phyloP scores from a whole-genome alignment of 2,113 vertebrate genomes.

The Spheniscus mendiculus region DNA sequence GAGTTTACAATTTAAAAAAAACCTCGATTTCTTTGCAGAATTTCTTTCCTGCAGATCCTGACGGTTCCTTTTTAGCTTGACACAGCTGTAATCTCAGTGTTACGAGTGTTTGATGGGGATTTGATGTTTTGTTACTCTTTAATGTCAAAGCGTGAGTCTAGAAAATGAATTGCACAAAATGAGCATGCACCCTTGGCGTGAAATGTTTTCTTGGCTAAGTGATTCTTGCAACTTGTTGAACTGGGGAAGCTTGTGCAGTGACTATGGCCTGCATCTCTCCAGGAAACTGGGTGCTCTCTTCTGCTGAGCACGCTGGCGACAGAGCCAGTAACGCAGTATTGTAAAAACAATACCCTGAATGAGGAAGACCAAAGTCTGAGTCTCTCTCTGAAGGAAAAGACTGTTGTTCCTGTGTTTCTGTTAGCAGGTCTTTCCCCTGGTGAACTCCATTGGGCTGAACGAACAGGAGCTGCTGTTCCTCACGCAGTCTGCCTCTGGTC shows the following conservation, averaged over 20 bases:
- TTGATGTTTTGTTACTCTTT: not conserved
- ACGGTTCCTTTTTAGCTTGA: not conserved
- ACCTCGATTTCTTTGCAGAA: rapidly evolving
- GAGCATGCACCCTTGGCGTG: not conserved
- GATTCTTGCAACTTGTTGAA: not conserved
- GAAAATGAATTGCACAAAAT: not conserved
- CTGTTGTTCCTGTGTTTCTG: conserved; percentile 62
- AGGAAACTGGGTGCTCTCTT: not conserved
- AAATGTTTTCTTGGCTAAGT: not conserved
- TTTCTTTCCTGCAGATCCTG: not conserved
- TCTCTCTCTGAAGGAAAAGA: not conserved
- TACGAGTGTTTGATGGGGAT: not conserved
- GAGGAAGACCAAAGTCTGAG: not conserved
- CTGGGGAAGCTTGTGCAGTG: not conserved
- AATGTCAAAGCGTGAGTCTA: not conserved
- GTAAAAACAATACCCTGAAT: not conserved
- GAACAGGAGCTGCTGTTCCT: conserved; percentile 98
- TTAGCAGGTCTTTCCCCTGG: conserved; percentile 97
- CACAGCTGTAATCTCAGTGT: not conserved
- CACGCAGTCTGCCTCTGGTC: conserved; percentile 85
- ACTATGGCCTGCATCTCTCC: not conserved
- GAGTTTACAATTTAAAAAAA: not conserved
- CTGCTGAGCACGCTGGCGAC: not conserved
- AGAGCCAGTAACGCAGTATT: not conserved
- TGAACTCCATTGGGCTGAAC: conserved; percentile 94